phyloP scores from a whole-genome alignment of 2,797 vertebrate genomes.

The Spinus olivaceus region DNA sequence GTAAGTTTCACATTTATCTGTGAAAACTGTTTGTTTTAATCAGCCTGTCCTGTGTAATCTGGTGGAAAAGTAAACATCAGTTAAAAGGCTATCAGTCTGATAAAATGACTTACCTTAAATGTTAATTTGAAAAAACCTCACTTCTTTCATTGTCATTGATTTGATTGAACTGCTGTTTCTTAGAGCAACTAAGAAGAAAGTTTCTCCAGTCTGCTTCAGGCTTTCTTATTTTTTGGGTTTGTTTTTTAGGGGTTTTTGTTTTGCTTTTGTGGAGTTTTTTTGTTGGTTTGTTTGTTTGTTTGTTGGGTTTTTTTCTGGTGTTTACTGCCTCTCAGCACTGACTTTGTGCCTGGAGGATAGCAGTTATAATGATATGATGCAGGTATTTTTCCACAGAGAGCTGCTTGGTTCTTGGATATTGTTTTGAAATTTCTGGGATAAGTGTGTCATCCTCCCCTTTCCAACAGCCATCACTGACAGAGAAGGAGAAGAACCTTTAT shows the following conservation, averaged over 20 bases:
- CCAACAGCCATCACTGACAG: background rate
- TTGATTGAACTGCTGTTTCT: constrained; percentile 33
- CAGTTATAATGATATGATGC: background rate
- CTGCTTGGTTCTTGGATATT: background rate
- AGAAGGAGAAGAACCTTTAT: background rate
- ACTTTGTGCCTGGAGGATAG: background rate
- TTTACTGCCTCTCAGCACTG: background rate
- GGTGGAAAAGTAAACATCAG: constrained; percentile 6
- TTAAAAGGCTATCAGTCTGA: constrained; percentile 18
- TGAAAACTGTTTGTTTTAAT: constrained; percentile 20
- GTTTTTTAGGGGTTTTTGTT: background rate
- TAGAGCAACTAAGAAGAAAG: background rate
- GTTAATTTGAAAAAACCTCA: background rate
- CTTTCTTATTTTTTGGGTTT: background rate
- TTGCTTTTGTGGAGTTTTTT: background rate
- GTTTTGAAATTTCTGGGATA: background rate
- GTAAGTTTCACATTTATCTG: constrained; percentile 2
- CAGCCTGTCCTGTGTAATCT: background rate
- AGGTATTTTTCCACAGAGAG: background rate
- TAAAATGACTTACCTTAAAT: constrained; percentile 18
- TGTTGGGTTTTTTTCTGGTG: accelerated
- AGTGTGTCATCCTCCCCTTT: background rate
- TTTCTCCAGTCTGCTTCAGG: background rate
- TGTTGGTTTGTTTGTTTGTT: background rate
- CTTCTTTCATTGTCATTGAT: background rate